Evolutionary conservation across 2,113 vertebrate genomes (phyloP).

Genomic region (Elgaria multicarinata): DNA sequence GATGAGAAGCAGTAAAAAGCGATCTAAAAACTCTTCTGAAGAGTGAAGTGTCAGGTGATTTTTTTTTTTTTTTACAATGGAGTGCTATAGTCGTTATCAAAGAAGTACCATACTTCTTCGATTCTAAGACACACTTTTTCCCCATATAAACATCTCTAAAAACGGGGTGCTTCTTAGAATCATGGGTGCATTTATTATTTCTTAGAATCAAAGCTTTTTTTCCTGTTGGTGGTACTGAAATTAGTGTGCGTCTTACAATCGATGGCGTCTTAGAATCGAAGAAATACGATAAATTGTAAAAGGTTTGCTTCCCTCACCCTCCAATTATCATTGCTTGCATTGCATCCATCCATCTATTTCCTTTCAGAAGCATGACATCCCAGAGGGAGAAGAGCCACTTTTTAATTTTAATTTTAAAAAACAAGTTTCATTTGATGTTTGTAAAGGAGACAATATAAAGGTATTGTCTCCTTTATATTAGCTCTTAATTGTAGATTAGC

Average conservation of each 20-base stretch:
- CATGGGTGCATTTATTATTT: no score
- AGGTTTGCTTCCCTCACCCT: background rate
- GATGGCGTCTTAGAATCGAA: no score
- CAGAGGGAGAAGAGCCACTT: background rate
- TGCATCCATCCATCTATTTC: background rate
- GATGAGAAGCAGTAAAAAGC: background rate
- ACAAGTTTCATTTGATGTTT: background rate
- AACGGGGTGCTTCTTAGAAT: no score
- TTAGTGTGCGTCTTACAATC: no score
- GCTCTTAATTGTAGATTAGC: background rate
- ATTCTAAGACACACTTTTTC: no score
- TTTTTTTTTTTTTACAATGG: background rate
- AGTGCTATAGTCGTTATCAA: background rate
- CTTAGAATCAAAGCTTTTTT: no score
- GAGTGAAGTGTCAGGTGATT: background rate
- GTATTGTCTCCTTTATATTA: background rate
- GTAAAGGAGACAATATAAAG: no score
- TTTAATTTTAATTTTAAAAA: background rate
- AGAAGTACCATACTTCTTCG: no score
- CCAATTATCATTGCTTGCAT: background rate
- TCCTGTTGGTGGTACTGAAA: no score
- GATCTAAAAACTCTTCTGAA: background rate
- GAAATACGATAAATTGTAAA: background rate
- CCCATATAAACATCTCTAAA: no score
- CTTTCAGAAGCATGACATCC: background rate